Conservation (phyloP, 2,797 vertebrate genomes). For the Halcyon leucocephala region DNA sequence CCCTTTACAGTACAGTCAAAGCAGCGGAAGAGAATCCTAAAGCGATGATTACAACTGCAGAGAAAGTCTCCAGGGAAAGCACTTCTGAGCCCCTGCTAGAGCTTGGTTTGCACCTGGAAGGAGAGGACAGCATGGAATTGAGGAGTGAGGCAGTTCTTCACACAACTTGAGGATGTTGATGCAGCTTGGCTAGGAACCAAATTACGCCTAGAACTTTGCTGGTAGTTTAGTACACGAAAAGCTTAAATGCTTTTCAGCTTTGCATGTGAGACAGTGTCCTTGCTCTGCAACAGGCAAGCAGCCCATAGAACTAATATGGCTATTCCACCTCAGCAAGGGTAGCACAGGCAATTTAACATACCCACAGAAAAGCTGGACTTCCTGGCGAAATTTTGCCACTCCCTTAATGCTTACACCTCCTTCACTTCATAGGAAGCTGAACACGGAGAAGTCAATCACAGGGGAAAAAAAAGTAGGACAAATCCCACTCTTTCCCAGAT, state of each 20-base stretch:
- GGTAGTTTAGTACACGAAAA: background rate
- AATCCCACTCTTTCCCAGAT: background rate
- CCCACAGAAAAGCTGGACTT: background rate
- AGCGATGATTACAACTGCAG: background rate
- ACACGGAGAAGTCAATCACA: background rate
- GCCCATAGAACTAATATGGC: background rate
- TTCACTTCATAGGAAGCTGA: background rate
- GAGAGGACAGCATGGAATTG: background rate
- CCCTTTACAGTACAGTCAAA: background rate
- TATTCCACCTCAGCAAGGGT: background rate
- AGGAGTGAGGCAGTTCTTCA: background rate
- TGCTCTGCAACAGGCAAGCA: background rate
- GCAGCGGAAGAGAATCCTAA: background rate
- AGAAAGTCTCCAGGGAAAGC: background rate
- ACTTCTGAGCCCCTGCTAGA: background rate
- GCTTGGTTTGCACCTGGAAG: background rate
- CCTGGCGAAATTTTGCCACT: background rate
- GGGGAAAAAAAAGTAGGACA: background rate
- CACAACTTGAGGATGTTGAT: background rate
- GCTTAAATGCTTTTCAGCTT: background rate
- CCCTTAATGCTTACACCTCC: background rate
- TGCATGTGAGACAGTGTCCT: background rate
- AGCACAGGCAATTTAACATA: background rate
- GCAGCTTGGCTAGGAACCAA: background rate
- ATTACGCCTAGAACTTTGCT: background rate